A percentile compares a stretch with the other conserved stretches of the same genome.
Conservation (phyloP, 2,797 vertebrate genomes). For the Chrysocyon brachyurus region DNA sequence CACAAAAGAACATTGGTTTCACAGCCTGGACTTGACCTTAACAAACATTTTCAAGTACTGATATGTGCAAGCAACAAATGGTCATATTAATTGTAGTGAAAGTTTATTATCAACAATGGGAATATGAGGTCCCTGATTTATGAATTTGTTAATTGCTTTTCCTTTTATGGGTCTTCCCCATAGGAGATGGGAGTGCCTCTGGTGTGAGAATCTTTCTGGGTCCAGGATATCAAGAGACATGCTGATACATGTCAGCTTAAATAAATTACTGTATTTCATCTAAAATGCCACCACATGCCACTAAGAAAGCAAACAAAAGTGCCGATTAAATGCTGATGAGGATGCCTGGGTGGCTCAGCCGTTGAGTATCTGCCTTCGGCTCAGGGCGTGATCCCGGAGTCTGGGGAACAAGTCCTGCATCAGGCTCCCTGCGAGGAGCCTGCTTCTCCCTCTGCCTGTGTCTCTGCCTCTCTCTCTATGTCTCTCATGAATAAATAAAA, state of each 20-base stretch:
- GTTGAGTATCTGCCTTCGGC: no score
- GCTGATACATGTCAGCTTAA: not conserved
- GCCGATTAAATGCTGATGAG: not conserved
- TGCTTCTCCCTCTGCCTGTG: no score
- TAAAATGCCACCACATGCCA: not conserved
- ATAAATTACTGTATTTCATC: not conserved
- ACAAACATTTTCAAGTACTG: conserved; percentile 27
- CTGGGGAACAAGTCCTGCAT: no score
- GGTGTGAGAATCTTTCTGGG: not conserved
- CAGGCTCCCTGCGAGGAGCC: no score
- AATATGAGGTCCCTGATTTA: not conserved
- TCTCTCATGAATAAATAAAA: no score
- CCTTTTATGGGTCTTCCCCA: not conserved
- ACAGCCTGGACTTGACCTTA: not conserved
- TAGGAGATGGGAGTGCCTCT: not conserved
- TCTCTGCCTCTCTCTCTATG: no score
- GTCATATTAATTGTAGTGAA: not conserved
- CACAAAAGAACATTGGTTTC: conserved; percentile 54
- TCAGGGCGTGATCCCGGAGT: no score
- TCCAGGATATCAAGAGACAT: not conserved
- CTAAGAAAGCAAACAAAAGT: not conserved
- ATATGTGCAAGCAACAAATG: not conserved
- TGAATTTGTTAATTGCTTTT: not conserved
- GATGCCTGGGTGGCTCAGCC: no score
- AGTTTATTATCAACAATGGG: not conserved